Evolutionary conservation across 2,888 invertebrate genomes (phyloP), one percentile per base, ranked within the genome.

Genomic region (Alloscopus bannaensis): DNA sequence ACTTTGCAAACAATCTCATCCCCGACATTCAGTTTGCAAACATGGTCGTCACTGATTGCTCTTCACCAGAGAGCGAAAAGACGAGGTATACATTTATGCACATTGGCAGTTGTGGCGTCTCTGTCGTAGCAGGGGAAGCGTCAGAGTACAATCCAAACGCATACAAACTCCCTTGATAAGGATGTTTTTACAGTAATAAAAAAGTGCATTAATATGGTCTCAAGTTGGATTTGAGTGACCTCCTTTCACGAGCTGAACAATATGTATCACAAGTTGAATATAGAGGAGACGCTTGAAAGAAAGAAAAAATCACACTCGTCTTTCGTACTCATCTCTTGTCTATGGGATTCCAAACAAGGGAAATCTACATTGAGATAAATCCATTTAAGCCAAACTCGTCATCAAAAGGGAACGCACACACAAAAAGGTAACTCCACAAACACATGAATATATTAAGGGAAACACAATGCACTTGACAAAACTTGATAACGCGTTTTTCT

Each of bases 261-360:
- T 59, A 36, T n/a, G 20, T 6, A 31, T 8, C 22, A 13, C n/a
- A 47, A 47, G 47, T 47, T 6, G 6, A 47, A n/a, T n/a, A n/a
- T 8, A 42, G 2, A n/a, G 13, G 13, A 11, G 28, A 55, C 28
- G 28, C 26, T 55, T 26, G 8, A 55, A 28, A 20, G 20, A n/a
- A 40, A 36, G 57, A 36, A 75, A 73, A 59, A 68, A 60, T 40
- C 68, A 62, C 69, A n/a, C n/a, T n/a, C n/a, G n/a, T n/a, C n/a
- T n/a, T n/a, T n/a, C n/a, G n/a, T n/a, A n/a, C n/a, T n/a, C n/a
- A n/a, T n/a, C n/a, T n/a, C n/a, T n/a, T n/a, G n/a, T n/a, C n/a
- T n/a, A 62, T 70, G 62, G 55, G 70, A 69, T 40, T 69, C 77
- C 77, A 77, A 77, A 77, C 64, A 77, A 69, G 77, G 77, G 59